Evolutionary conservation across 2,888 invertebrate genomes (phyloP).

Genomic region (Sminthurides aquaticus): DNA sequence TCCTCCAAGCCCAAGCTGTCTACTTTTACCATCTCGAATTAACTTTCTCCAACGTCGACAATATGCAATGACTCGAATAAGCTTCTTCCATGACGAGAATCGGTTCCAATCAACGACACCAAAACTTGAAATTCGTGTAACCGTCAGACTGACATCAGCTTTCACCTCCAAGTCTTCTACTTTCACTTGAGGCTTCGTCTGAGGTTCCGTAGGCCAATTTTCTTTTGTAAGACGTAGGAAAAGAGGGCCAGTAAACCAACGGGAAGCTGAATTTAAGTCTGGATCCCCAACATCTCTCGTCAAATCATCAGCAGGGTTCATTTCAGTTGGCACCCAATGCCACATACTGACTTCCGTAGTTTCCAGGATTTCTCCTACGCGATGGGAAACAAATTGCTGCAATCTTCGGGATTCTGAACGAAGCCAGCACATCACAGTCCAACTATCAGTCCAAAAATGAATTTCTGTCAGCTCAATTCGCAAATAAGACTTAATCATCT

Average conservation of each 20-base stretch:
- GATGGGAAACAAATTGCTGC: slow-evolving; percentile 27
- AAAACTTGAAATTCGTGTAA: too few species aligned
- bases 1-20: background rate
- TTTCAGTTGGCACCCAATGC: slow-evolving; percentile 32
- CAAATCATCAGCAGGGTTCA: slow-evolving; percentile 37
- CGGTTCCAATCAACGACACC: background rate
- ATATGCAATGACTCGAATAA: background rate
- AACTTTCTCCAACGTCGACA: too few species aligned
- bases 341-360: slow-evolving; percentile 20
- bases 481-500: background rate
- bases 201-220: background rate
- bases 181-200: background rate
- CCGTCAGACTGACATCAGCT: too few species aligned
- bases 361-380: slow-evolving; percentile 29
- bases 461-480: background rate
- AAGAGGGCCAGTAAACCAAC: slow-evolving; percentile 36
- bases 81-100: background rate
- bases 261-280: slow-evolving; percentile 8
- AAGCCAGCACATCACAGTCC: background rate
- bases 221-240: slow-evolving; percentile 22
- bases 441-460: slow-evolving; percentile 1
- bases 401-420: background rate
- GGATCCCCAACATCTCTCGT: slow-evolving; percentile 19
- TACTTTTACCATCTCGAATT: background rate
- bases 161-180: too few species aligned